Evolutionary conservation across 2,113 vertebrate species (phyloP), one percentile per base, ranked within the genome.

Genomic region (Corythornis madagascariensis): DNA sequence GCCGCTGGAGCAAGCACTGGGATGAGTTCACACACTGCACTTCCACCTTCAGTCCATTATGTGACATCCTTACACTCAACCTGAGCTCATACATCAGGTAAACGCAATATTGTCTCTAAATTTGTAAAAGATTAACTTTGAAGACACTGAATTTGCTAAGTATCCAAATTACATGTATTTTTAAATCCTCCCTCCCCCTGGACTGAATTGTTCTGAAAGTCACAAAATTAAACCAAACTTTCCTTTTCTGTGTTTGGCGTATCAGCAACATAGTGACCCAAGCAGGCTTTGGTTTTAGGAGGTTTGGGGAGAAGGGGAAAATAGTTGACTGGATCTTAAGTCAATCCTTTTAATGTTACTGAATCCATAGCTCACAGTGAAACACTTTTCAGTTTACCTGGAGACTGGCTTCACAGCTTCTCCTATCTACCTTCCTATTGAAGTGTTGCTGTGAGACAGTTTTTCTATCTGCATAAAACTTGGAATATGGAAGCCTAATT

Each of bases 401-500:
- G 63, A 63, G 16, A 82, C n/a, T 45, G 24, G 28, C 83, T 90
- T 88, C 38, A 50, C 56, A 11, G 52, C 20, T 86, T 88, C 65
- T 81, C 19, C 31, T 12, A 73, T 6, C 61, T 94, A 94, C 78
- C 61, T 92, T 93, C 81, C 88, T 76, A 71, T 47, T 50, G 66
- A 43, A 66, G 59, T 50, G 57, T 3, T 33, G 59, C 59, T 93
- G 66, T 82, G 59, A 66, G 59, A 33, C 7, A 53, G n/a, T 73
- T 91, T 88, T 81, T 48, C 47, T 91, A 76, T 52, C 88, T 95
- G 76, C 7, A 1, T 64, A 53, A 90, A 47, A 43, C 45, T 84
- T 48, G 90, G 67, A 72, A 83, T 57, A 61, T 18, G 71, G 78
- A 76, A 83, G 42, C 61, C 81, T 91, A 89, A 93, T 86, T 65